phyloP scores from a whole-genome alignment of 2,113 vertebrate species.

The Burhinus bistriatus region DNA sequence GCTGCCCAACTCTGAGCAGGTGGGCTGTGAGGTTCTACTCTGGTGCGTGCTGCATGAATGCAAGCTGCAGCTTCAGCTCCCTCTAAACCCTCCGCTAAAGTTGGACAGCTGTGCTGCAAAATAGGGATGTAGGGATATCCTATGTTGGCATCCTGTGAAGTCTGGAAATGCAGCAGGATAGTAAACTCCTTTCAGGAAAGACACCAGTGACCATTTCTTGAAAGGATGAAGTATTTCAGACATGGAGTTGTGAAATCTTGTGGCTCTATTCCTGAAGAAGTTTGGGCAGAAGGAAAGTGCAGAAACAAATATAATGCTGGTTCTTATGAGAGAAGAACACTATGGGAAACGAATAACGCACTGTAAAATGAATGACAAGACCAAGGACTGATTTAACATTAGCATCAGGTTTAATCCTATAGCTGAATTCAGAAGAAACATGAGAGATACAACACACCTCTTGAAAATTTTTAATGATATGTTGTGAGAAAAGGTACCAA shows the following conservation, averaged over 20 bases:
- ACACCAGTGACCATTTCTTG: not conserved
- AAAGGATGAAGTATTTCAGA: not conserved
- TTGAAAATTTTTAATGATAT: not conserved
- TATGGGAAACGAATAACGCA: not conserved
- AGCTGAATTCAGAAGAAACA: not conserved
- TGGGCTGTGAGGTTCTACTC: not conserved
- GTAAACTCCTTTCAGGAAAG: not conserved
- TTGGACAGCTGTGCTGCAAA: not conserved
- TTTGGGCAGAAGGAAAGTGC: not conserved
- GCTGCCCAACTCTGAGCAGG: not conserved
- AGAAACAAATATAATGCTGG: not conserved
- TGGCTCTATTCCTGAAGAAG: not conserved
- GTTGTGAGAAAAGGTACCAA: not conserved
- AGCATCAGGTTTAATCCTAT: not conserved
- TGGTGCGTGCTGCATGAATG: not conserved
- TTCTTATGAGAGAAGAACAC: not conserved
- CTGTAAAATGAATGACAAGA: not conserved
- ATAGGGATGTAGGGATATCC: not conserved
- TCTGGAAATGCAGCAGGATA: not conserved
- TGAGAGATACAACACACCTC: not conserved
- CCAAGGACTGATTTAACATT: not conserved
- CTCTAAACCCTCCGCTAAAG: not conserved
- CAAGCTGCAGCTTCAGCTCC: not conserved
- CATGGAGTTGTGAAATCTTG: not conserved
- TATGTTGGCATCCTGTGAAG: not conserved